phyloP scores from a whole-genome alignment of 2,888 invertebrate species.

The Oxyteleia sp. region DNA sequence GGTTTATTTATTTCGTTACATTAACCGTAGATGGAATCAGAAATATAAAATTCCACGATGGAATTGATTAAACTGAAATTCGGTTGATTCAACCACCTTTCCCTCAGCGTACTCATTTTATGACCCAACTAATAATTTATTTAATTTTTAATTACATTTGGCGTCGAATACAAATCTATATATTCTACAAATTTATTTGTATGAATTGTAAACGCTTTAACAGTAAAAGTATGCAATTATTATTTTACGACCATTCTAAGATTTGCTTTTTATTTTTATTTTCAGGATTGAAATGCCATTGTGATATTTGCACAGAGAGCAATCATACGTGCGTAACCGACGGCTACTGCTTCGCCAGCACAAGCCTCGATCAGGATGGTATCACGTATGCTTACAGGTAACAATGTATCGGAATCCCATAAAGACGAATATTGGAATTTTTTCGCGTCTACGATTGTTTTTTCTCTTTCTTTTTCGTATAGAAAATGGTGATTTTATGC shows the following conservation, averaged over 20 bases:
- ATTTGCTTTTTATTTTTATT: conserved; percentile 73
- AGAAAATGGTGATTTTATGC: conserved; percentile 71
- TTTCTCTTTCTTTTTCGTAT: conserved; percentile 37
- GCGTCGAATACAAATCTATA: not conserved
- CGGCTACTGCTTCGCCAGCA: conserved; percentile 95
- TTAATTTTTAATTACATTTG: not conserved
- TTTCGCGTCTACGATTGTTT: conserved; percentile 63
- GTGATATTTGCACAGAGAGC: conserved; percentile 92
- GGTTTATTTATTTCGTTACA: too few relatives aligned
- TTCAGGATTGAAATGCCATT: conserved; percentile 94
- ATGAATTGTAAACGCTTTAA: not conserved
- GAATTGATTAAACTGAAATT: too few relatives aligned
- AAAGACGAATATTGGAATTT: conserved; percentile 68
- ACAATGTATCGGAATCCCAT: conserved; percentile 85
- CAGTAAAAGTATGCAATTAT: not conserved
- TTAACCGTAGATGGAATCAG: too few relatives aligned
- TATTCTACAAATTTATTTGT: not conserved
- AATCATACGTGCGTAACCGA: conserved; percentile 96
- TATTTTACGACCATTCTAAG: conserved; percentile 29
- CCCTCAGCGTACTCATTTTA: too few relatives aligned
- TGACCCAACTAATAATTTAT: too few relatives aligned
- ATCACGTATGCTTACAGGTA: conserved; percentile 93
- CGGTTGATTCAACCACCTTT: too few relatives aligned
- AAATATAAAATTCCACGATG: too few relatives aligned
- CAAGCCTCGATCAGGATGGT: conserved; percentile 90